A percentile compares a stretch with the other conserved stretches of the same genome.
These are phyloP conservation scores for Hassar affinis DNA, from an alignment of 2,113 vertebrate genomes.

Conservation along the genomic window DNA sequence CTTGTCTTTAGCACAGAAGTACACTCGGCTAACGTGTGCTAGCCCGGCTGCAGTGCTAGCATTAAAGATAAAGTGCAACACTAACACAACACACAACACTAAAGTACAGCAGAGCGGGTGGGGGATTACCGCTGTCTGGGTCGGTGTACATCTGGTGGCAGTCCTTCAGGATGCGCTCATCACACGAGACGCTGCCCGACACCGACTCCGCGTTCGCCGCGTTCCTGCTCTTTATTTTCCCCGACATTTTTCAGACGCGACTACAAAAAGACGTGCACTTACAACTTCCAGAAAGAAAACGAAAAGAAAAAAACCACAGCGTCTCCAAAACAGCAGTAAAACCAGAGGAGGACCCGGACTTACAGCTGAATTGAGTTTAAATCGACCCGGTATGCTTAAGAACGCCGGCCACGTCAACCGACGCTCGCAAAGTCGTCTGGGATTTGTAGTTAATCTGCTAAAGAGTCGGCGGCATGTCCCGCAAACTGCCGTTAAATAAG, in stretches of 20 bases:
- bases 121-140: slow-evolving; percentile 70
- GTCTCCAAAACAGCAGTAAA: too few species aligned
- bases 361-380: slow-evolving; percentile 61
- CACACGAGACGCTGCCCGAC: slow-evolving; percentile 68
- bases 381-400: slow-evolving; percentile 68
- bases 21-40: background rate
- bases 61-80: too few species aligned
- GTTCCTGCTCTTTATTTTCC: slow-evolving; percentile 72
- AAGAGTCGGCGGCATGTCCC: background rate
- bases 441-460: slow-evolving; percentile 64
- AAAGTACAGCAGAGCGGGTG: background rate
- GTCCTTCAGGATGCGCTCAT: slow-evolving; percentile 76
- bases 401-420: slow-evolving; percentile 64
- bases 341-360: slow-evolving; percentile 18
- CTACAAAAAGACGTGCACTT: background rate
- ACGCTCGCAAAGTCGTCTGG: slow-evolving; percentile 51
- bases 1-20: background rate
- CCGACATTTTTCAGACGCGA: slow-evolving; percentile 67
- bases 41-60: background rate
- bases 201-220: slow-evolving; percentile 71
- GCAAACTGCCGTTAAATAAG: background rate
- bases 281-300: too few species aligned
- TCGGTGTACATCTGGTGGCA: slow-evolving; percentile 78
- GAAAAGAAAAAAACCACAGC: too few species aligned
- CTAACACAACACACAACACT: background rate